These are phyloP conservation scores for Natator depressus DNA, from an alignment of 2,113 vertebrate genomes.

Conservation along the genomic window DNA sequence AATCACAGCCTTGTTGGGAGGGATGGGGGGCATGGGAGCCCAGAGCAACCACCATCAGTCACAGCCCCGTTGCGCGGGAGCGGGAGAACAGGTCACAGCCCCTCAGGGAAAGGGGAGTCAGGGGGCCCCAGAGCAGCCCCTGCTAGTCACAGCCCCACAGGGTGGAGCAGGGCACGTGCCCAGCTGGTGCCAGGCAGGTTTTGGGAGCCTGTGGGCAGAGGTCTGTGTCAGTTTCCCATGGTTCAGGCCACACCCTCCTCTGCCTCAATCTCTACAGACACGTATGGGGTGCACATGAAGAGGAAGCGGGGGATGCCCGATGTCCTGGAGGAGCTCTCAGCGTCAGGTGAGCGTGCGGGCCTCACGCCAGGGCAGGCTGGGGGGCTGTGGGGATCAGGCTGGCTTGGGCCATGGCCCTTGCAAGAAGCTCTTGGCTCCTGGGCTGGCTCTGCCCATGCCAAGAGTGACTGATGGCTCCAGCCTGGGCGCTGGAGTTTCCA, in stretches of 20 bases:
- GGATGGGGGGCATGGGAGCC: too few species aligned
- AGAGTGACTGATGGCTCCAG: not conserved
- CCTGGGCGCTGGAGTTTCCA: not conserved
- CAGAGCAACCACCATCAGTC: too few species aligned
- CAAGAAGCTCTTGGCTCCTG: not conserved
- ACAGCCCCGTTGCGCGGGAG: too few species aligned
- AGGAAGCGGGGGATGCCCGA: slow-evolving; percentile 74
- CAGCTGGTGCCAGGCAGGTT: not conserved
- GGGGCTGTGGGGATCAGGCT: not conserved
- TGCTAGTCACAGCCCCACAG: accelerated
- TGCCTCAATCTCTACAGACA: slow-evolving; percentile 43
- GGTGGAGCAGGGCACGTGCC: not conserved
- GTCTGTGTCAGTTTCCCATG: not conserved
- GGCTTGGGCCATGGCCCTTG: not conserved
- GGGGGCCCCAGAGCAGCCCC: not conserved
- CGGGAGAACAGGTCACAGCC: too few species aligned
- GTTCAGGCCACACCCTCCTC: too few species aligned
- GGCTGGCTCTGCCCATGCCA: not conserved
- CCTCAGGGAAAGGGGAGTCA: too few species aligned
- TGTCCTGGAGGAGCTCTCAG: slow-evolving; percentile 70
- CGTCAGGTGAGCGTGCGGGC: slow-evolving; percentile 51
- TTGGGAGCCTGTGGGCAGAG: too few species aligned
- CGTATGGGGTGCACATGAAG: slow-evolving; percentile 74
- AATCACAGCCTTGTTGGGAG: too few species aligned
- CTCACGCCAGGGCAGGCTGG: not conserved